These are phyloP conservation scores for Clarias laeviceps DNA, from an alignment of 2,797 vertebrate species.

Conservation along the genomic window DNA sequence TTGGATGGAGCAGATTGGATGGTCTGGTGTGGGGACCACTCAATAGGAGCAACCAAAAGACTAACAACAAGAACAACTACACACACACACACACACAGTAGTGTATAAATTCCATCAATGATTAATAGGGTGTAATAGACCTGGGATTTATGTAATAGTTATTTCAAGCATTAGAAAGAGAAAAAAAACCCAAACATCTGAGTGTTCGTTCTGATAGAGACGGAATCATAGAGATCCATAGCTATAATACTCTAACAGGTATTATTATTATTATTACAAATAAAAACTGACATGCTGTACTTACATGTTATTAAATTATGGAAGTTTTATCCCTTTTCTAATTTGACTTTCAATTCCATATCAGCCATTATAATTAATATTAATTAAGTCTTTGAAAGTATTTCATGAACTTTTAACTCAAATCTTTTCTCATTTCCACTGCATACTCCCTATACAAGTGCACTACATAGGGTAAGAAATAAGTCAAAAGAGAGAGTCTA, in stretches of 20 bases:
- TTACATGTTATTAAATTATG: background rate
- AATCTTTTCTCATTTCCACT: background rate
- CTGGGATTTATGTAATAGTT: background rate
- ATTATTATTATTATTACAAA: background rate
- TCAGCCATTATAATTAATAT: too few relatives aligned
- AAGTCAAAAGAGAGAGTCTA: background rate
- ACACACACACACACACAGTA: background rate
- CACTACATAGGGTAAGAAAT: background rate
- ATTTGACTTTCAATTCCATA: background rate
- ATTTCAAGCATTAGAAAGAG: background rate
- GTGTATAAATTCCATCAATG: background rate
- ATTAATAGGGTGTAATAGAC: background rate
- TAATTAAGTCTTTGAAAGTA: too few relatives aligned
- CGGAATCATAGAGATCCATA: background rate
- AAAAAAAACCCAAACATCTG: background rate
- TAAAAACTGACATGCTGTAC: background rate
- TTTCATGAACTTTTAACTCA: background rate
- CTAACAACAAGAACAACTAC: background rate
- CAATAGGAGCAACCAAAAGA: too few relatives aligned
- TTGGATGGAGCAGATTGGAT: too few relatives aligned
- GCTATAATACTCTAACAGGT: background rate
- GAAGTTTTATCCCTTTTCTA: background rate
- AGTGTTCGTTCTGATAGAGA: background rate
- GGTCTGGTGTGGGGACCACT: too few relatives aligned
- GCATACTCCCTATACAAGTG: background rate